Evolutionary conservation across 2,888 invertebrate genomes (phyloP), one percentile per base, ranked within the genome.

Genomic region (Oligia fasciuncula): DNA sequence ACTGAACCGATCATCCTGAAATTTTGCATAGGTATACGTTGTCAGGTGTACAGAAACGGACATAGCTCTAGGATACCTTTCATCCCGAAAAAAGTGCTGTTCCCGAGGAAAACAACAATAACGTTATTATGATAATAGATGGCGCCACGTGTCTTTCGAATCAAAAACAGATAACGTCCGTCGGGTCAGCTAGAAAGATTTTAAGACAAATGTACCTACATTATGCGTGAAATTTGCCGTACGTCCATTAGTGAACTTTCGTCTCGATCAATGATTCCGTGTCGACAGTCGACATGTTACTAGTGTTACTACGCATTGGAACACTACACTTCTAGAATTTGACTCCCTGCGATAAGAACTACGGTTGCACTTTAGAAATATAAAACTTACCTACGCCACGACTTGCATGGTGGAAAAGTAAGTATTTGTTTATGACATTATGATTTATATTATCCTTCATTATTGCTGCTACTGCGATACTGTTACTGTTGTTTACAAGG

Each of bases 241-340:
- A n/a, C 14, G 9, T 35, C n/a, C 11, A 46, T 17, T 29, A 4
- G 4, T 35, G 23, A 54, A 5, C 14, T 54, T 35, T n/a, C 13
- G 4, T 60, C 13, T 23, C 23, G 14, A 46, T 14, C n/a, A 54
- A 80, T 62, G 4, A 63, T 0, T 19, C 8, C 2, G 63, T 75
- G 83, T 87, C 88, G 80, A 80, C 68, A 68, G 51, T 81, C 81
- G 84, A 84, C 79, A 74, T 71, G 63, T 4, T 5, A 4, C 40
- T 40, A 40, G 40, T 4, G 40, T 40, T 40, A 40, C 2, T 2
- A 46, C 17, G 8, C 70, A 86, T 35, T 90, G 88, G 90, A 80
- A 76, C 66, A 77, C 66, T 1, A 29, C 89, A 40, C 65, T n/a
- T 66, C 23, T 81, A 78, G 77, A 84, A 84, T 88, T 67, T 65